Evolutionary conservation across 2,888 invertebrate genomes (phyloP).

Genomic region (Diarsia mendica): DNA sequence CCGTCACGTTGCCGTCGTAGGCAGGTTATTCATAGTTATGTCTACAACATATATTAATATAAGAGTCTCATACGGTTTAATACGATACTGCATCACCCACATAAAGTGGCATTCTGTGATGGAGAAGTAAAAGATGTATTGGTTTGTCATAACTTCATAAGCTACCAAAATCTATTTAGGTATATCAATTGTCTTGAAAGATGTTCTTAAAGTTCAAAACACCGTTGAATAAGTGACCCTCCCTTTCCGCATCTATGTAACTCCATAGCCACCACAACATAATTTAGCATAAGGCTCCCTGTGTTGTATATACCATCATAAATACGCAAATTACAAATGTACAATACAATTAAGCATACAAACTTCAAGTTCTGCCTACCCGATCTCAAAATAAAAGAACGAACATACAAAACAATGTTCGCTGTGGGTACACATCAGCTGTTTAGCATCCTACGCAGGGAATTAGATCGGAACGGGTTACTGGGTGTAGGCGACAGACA

Average conservation of each 20-base stretch:
- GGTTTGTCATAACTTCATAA: neutral
- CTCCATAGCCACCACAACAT: neutral
- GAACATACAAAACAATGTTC: constrained; percentile 27
- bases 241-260: neutral
- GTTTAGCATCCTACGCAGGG: constrained; percentile 41
- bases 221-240: neutral
- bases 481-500: constrained; percentile 41
- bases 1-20: neutral
- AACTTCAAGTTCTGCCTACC: constrained; percentile 44
- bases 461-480: constrained; percentile 42
- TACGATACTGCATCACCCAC: neutral
- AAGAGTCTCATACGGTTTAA: neutral
- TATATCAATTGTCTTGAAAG: neutral
- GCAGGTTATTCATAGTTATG: neutral
- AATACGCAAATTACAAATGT: neutral
- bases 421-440: constrained; percentile 31
- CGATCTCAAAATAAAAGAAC: constrained; percentile 4
- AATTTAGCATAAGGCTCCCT: neutral
- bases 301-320: neutral
- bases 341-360: neutral
- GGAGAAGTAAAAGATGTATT: neutral
- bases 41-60: neutral
- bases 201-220: neutral
- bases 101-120: neutral
- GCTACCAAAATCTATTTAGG: neutral